Conservation (phyloP, 2,888 invertebrate species). For the Drosophila kanekoi region DNA sequence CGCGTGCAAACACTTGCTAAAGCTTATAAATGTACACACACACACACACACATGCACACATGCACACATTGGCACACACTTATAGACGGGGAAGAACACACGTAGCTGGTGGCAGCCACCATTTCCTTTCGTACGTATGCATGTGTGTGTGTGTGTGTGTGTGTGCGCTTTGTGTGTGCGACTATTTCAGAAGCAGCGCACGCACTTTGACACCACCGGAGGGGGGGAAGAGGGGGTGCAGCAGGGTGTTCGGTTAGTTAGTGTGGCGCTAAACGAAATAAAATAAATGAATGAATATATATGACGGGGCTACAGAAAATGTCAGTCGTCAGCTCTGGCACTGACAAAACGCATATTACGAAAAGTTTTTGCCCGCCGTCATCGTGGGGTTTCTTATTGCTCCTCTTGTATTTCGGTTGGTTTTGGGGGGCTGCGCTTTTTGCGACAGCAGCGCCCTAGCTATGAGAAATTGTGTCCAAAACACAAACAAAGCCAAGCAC, state of each 20-base stretch:
- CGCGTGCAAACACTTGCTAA: slow-evolving; percentile 13
- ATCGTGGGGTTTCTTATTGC: slow-evolving; percentile 35
- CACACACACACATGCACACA: too few species aligned
- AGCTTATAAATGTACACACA: too few species aligned
- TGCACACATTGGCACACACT: background rate
- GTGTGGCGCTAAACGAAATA: slow-evolving; percentile 70
- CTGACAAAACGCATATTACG: slow-evolving; percentile 60
- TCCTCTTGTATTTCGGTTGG: slow-evolving; percentile 36
- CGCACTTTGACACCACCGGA: slow-evolving; percentile 57
- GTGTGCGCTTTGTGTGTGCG: too few species aligned
- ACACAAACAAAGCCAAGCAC: slow-evolving; percentile 45
- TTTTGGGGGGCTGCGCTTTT: slow-evolving; percentile 27
- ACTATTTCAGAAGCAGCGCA: slow-evolving; percentile 58
- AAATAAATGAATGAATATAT: slow-evolving; percentile 76
- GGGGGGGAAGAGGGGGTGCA: background rate
- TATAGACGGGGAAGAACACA: slow-evolving; percentile 34
- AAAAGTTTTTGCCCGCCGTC: slow-evolving; percentile 44
- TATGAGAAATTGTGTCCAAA: slow-evolving; percentile 61
- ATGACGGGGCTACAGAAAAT: slow-evolving; percentile 51
- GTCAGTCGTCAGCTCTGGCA: slow-evolving; percentile 61
- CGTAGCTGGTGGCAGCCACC: slow-evolving; percentile 2
- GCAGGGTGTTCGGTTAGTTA: slow-evolving; percentile 47
- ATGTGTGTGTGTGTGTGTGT: too few species aligned
- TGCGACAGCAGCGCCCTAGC: slow-evolving; percentile 4
- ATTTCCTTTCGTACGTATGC: background rate